Evolutionary conservation across 2,888 invertebrate species (phyloP).

Genomic region (Pseudanteris insignis): DNA sequence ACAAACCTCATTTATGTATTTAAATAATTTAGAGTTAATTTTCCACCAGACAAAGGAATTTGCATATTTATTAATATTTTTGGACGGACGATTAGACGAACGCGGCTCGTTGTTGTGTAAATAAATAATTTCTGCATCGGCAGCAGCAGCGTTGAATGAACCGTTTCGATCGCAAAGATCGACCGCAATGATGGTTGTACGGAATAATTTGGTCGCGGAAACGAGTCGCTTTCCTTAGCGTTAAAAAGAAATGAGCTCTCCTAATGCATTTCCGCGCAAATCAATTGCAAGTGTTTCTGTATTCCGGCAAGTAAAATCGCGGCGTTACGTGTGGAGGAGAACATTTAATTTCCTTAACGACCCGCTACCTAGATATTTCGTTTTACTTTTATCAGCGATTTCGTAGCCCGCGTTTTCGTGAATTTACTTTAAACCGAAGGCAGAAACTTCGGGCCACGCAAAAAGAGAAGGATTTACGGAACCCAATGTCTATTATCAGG

Average conservation of each 20-base stretch:
- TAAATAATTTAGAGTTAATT: too few species aligned
- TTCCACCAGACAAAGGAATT: too few species aligned
- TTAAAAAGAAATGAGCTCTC: slow-evolving; percentile 42
- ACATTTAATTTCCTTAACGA: slow-evolving; percentile 55
- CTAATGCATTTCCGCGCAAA: slow-evolving; percentile 39
- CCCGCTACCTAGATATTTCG: slow-evolving; percentile 47
- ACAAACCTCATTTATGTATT: too few species aligned
- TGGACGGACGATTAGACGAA: too few species aligned
- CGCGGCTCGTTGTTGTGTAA: too few species aligned
- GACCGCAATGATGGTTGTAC: slow-evolving; percentile 24
- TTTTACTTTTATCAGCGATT: slow-evolving; percentile 49
- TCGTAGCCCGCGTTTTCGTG: slow-evolving; percentile 46
- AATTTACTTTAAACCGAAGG: slow-evolving; percentile 48
- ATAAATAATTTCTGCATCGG: too few species aligned
- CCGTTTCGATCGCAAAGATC: slow-evolving; percentile 21
- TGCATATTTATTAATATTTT: too few species aligned
- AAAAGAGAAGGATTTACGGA: slow-evolving; percentile 42
- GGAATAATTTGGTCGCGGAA: slow-evolving; percentile 37
- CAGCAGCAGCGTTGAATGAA: slow-evolving; percentile 1
- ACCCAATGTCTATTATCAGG: slow-evolving; percentile 34
- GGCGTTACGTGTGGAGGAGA: slow-evolving; percentile 44
- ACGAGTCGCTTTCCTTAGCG: slow-evolving; percentile 39
- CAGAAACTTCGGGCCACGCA: slow-evolving; percentile 25
- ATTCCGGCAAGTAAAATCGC: slow-evolving; percentile 44
- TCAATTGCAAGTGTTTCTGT: slow-evolving; percentile 43